Evolutionary conservation across 1,140 invertebrate species (phyloP).

Genomic region (Apis dorsata): DNA sequence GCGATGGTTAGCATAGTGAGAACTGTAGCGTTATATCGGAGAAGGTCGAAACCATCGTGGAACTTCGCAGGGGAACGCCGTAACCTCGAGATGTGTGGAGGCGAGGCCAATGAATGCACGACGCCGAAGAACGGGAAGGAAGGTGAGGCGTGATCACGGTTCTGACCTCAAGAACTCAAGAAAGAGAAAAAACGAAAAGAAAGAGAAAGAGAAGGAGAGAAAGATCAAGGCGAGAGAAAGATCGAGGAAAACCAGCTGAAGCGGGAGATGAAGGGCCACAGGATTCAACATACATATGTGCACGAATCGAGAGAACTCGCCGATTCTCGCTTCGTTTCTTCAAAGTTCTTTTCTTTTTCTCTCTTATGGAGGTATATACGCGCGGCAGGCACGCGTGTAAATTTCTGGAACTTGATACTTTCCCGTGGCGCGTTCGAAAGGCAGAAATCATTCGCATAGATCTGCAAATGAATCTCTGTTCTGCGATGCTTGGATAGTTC

Average conservation of each 20-base stretch:
- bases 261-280: slow-evolving; percentile 27
- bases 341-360: slow-evolving; percentile 15
- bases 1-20: neutral
- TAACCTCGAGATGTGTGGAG: slow-evolving; percentile 71
- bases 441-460: slow-evolving; percentile 24
- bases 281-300: slow-evolving; percentile 45
- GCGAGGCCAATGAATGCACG: slow-evolving; percentile 63
- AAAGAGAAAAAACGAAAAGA: slow-evolving; percentile 3
- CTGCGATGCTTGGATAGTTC: too few relatives aligned
- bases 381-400: neutral
- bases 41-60: slow-evolving; percentile 35
- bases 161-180: slow-evolving; percentile 65
- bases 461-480: slow-evolving; percentile 25
- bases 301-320: neutral
- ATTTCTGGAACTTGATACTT: slow-evolving; percentile 41
- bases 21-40: slow-evolving; percentile 25
- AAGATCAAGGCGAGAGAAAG: neutral
- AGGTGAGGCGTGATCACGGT: slow-evolving; percentile 62
- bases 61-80: slow-evolving; percentile 58
- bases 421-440: slow-evolving; percentile 18
- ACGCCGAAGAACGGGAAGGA: slow-evolving; percentile 61
- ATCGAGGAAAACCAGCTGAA: slow-evolving; percentile 32
- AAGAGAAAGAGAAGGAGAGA: neutral
- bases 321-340: neutral
- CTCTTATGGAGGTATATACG: neutral